These are phyloP conservation scores for Notolepis coatsorum DNA, from an alignment of 2,797 vertebrate genomes.

Conservation along the genomic window DNA sequence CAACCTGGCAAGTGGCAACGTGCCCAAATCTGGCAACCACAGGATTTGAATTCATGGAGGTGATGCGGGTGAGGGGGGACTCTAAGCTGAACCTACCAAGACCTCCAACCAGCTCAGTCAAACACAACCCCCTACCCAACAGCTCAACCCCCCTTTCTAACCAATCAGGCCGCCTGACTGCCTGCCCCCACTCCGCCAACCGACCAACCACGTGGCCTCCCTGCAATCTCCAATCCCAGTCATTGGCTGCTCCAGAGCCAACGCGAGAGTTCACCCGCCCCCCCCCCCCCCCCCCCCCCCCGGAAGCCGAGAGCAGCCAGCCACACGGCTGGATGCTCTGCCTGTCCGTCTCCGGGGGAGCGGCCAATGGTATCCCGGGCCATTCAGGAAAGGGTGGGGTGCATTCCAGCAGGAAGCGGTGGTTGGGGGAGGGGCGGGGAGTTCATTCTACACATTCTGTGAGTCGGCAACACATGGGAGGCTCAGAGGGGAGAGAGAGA, in stretches of 20 bases:
- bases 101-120: constrained; percentile 65
- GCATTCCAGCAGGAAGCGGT: constrained; percentile 80
- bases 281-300: no score
- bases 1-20: constrained; percentile 21
- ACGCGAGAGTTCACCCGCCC: constrained; percentile 61
- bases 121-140: constrained; percentile 63
- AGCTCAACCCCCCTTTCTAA: constrained; percentile 72
- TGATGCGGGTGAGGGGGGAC: constrained; percentile 51
- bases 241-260: constrained; percentile 68
- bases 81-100: constrained; percentile 49
- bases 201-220: constrained; percentile 67
- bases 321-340: constrained; percentile 48
- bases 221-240: constrained; percentile 40
- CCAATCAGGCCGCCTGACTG: constrained; percentile 59
- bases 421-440: constrained; percentile 75
- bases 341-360: constrained; percentile 37
- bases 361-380: constrained; percentile 75
- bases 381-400: constrained; percentile 80
- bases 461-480: constrained; percentile 77
- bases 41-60: constrained; percentile 53
- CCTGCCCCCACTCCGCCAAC: constrained; percentile 51
- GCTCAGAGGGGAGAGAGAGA: constrained; percentile 56
- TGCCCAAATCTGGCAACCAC: constrained; percentile 32
- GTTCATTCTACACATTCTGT: constrained; percentile 82
- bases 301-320: constrained; percentile 43